Evolutionary conservation across 2,797 vertebrate genomes (phyloP).

Genomic region (Betta splendens): DNA sequence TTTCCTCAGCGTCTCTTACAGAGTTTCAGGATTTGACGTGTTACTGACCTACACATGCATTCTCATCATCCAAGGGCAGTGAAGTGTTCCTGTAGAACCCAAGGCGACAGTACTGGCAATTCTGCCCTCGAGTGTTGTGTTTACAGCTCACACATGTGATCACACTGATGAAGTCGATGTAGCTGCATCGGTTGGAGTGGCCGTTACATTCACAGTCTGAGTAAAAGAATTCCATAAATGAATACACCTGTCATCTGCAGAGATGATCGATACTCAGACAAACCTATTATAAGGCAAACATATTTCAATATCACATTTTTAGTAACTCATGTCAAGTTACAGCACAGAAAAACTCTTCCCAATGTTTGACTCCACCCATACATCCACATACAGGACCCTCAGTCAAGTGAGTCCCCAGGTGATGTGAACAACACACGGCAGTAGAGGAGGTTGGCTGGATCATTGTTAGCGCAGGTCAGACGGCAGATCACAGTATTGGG

Average conservation of each 20-base stretch:
- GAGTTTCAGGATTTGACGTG: background rate
- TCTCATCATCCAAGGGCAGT: constrained; percentile 86
- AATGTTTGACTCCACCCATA: background rate
- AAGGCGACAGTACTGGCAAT: constrained; percentile 93
- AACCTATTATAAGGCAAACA: no score
- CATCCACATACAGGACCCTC: no score
- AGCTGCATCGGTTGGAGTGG: constrained; percentile 98
- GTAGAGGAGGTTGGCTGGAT: no score
- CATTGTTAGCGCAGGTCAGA: no score
- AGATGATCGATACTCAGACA: no score
- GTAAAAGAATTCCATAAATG: constrained; percentile 42
- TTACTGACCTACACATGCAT: constrained; percentile 81
- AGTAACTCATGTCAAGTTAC: no score
- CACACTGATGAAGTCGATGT: constrained; percentile 95
- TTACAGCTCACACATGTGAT: constrained; percentile 98
- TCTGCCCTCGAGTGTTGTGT: constrained; percentile 97
- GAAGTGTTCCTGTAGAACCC: constrained; percentile 93
- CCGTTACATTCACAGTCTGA: constrained; percentile 96
- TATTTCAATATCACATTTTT: no score
- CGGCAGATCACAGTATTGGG: background rate
- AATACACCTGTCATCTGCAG: background rate
- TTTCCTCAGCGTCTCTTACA: no score
- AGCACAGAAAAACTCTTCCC: background rate
- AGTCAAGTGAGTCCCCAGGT: no score
- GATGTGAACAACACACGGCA: no score